Conservation (phyloP, 2,888 invertebrate species). For the Aphodius sticticus region DNA sequence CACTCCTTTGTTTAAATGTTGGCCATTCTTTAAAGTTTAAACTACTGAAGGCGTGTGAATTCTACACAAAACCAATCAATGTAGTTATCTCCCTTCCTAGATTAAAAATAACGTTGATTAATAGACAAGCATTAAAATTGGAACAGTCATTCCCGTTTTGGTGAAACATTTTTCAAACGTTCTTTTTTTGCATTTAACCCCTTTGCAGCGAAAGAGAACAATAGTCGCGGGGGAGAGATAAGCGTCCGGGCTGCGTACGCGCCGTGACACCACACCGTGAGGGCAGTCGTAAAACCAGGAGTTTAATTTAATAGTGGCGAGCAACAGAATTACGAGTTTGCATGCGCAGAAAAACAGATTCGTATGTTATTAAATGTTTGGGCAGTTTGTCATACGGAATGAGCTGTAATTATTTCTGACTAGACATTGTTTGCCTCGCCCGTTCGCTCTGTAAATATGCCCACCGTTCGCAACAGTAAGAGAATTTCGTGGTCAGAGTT, state of each 20-base stretch:
- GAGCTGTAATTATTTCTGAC: constrained; percentile 19
- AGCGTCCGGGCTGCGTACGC: not conserved
- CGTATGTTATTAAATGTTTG: constrained; percentile 24
- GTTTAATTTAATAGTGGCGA: constrained; percentile 23
- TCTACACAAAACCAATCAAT: too few relatives aligned
- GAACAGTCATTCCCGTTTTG: not conserved
- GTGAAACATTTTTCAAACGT: not conserved
- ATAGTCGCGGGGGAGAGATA: not conserved
- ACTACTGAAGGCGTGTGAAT: too few relatives aligned
- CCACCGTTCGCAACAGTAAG: not conserved
- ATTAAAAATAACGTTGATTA: not conserved
- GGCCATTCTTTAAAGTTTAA: too few relatives aligned
- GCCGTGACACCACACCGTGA: not conserved
- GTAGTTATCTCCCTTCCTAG: too few relatives aligned
- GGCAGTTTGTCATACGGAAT: constrained; percentile 18
- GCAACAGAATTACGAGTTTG: constrained; percentile 5
- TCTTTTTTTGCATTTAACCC: not conserved
- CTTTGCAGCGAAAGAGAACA: not conserved
- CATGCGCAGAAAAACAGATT: constrained; percentile 19
- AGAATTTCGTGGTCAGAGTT: not conserved
- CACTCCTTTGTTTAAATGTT: too few relatives aligned
- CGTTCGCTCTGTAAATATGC: constrained; percentile 24
- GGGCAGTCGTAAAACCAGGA: constrained; percentile 7
- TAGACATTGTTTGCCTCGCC: constrained; percentile 9
- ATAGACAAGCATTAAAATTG: not conserved